Percentiles rank a stretch among this genome's conserved stretches.
phyloP scores from a whole-genome alignment of 23 tunicate species.

The Ascidia mentula region DNA sequence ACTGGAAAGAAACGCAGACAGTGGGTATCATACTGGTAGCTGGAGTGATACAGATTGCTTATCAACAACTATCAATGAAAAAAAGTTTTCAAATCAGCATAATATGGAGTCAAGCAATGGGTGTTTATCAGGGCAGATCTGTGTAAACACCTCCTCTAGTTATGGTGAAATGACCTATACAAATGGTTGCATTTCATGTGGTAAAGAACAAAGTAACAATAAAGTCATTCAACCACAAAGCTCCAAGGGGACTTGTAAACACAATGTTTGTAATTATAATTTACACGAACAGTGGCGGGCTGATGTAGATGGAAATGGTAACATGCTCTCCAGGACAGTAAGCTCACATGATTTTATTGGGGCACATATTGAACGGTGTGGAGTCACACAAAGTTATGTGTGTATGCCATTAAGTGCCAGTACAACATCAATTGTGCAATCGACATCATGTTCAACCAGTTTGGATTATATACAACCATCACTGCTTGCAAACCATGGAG shows the following conservation, averaged over 20 bases:
- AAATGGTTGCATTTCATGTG: not conserved
- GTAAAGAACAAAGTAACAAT: not conserved
- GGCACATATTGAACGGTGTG: not conserved
- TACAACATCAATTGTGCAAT: constrained; percentile 1
- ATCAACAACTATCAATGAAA: not conserved
- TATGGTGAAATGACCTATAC: not conserved
- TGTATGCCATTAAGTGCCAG: not conserved
- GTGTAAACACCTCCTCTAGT: not conserved
- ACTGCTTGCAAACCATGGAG: not conserved
- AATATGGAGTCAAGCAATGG: not conserved
- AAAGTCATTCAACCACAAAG: not conserved
- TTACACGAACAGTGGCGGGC: not conserved
- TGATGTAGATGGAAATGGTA: not conserved
- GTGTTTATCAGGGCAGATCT: not conserved
- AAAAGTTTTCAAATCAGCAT: not conserved
- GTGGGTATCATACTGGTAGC: constrained; percentile 73
- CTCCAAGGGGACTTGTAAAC: not conserved
- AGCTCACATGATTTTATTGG: not conserved
- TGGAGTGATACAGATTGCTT: constrained; percentile 29
- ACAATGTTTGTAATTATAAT: not conserved
- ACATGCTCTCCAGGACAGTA: not conserved
- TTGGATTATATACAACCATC: not conserved
- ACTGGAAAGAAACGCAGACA: constrained; percentile 46
- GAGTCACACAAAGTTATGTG: not conserved
- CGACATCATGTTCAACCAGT: not conserved